Conservation (phyloP, 2,113 vertebrate genomes). For the Pristiophorus japonicus region DNA sequence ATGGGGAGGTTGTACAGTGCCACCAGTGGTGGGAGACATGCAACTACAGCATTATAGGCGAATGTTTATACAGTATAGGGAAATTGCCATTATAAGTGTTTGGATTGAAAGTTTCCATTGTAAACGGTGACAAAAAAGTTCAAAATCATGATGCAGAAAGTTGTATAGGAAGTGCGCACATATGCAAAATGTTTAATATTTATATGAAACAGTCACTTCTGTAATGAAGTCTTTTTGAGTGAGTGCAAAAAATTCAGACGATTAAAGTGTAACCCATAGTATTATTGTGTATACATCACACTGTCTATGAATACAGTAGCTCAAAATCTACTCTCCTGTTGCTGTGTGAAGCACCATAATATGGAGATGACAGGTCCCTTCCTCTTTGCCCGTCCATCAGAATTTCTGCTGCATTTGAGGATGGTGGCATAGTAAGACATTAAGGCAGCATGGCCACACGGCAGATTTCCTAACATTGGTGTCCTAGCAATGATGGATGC, state of each 20-base stretch:
- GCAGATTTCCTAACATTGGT: background rate
- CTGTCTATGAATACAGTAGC: background rate
- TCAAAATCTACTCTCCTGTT: background rate
- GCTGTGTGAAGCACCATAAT: background rate
- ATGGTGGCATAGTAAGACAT: background rate
- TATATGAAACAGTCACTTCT: background rate
- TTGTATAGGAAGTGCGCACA: background rate
- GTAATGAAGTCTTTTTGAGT: background rate
- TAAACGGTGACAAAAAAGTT: background rate
- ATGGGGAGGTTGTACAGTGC: background rate
- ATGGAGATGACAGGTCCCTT: background rate
- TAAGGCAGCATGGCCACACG: background rate
- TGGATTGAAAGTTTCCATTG: background rate
- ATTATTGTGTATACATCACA: background rate
- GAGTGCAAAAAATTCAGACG: background rate
- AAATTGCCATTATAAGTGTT: background rate
- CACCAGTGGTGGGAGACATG: background rate
- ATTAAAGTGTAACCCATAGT: background rate
- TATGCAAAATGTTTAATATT: background rate
- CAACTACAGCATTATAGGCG: background rate
- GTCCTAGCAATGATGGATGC: background rate
- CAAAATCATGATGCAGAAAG: background rate
- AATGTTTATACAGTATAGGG: background rate
- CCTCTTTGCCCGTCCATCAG: background rate
- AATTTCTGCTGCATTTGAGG: background rate